Evolutionary conservation across 2,113 vertebrate species (phyloP).

Genomic region (Oncorhynchus mykiss): DNA sequence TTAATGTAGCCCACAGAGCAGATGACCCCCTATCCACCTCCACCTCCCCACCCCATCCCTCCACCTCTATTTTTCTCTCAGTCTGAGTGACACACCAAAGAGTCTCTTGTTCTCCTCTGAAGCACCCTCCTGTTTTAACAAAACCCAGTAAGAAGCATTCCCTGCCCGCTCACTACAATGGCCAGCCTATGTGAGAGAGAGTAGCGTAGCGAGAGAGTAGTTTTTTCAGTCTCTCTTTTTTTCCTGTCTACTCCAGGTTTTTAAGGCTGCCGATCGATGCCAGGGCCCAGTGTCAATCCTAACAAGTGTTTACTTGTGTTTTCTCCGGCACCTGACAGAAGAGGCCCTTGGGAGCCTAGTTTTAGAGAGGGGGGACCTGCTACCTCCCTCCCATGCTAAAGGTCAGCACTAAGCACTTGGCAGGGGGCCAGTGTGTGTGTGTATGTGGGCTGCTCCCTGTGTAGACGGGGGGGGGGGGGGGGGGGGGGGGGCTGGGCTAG

Average conservation of each 20-base stretch:
- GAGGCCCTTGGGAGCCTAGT: slow-evolving; percentile 36
- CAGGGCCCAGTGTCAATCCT: slow-evolving; percentile 40
- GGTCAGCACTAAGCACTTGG: slow-evolving; percentile 40
- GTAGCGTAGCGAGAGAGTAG: slow-evolving; percentile 34
- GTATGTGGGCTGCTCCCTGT: slow-evolving; percentile 5
- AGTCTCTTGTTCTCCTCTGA: slow-evolving; percentile 43
- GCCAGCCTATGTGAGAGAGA: slow-evolving; percentile 46
- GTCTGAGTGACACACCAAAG: slow-evolving; percentile 4
- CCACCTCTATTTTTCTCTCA: not conserved
- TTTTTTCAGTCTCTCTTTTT: slow-evolving; percentile 13
- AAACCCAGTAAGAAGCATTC: slow-evolving; percentile 34
- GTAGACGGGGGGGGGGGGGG: not conserved
- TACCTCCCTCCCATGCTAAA: slow-evolving; percentile 29
- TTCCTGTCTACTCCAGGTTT: slow-evolving; percentile 25
- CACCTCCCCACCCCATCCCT: not conserved
- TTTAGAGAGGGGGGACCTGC: slow-evolving; percentile 23
- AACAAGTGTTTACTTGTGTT: slow-evolving; percentile 56
- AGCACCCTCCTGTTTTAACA: slow-evolving; percentile 29
- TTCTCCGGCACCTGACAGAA: slow-evolving; percentile 64
- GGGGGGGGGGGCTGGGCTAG: not conserved
- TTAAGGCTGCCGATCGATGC: slow-evolving; percentile 51
- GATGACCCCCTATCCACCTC: not conserved
- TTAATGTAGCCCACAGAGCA: slow-evolving; percentile 36
- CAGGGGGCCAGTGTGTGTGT: slow-evolving; percentile 14
- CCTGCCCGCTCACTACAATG: slow-evolving; percentile 28